Percentiles rank a stretch among this genome's conserved stretches.
Evolutionary conservation across 2,888 invertebrate species (phyloP).

Genomic region (Polia nebulosa): DNA sequence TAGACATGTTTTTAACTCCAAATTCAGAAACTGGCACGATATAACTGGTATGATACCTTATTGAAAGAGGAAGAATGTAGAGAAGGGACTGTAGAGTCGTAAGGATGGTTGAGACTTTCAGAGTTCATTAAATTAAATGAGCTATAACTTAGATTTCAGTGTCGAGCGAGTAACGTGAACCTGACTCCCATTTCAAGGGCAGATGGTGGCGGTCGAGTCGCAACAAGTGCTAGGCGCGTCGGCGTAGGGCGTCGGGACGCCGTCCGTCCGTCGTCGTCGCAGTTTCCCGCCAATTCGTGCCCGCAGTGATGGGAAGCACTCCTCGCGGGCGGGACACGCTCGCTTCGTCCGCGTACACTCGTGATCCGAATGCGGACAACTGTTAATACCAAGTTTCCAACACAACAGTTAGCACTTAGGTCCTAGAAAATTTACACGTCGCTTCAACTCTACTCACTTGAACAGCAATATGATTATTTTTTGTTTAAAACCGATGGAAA

Average conservation of each 20-base stretch:
- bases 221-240: slow-evolving; percentile 85
- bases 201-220: slow-evolving; percentile 67
- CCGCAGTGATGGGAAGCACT: slow-evolving; percentile 86
- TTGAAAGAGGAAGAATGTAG: background rate
- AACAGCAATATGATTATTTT: slow-evolving; percentile 54
- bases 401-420: slow-evolving; percentile 57
- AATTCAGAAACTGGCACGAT: too few relatives aligned
- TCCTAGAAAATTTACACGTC: slow-evolving; percentile 53
- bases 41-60: too few relatives aligned
- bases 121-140: slow-evolving; percentile 33
- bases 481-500: slow-evolving; percentile 38
- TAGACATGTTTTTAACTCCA: too few relatives aligned
- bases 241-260: slow-evolving; percentile 80
- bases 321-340: slow-evolving; percentile 83
- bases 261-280: slow-evolving; percentile 58
- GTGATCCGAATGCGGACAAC: slow-evolving; percentile 71
- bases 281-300: slow-evolving; percentile 84
- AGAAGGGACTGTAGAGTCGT: background rate
- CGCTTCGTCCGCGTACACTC: slow-evolving; percentile 68
- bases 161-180: slow-evolving; percentile 59
- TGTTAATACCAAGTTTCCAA: slow-evolving; percentile 65
- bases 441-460: slow-evolving; percentile 27
- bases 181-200: slow-evolving; percentile 79
- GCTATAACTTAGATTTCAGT: slow-evolving; percentile 32
- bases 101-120: background rate